Percentiles rank a stretch among this genome's conserved stretches.
Evolutionary conservation across 2,888 invertebrate genomes (phyloP).

Genomic region (Trichogramma dendrolimi): DNA sequence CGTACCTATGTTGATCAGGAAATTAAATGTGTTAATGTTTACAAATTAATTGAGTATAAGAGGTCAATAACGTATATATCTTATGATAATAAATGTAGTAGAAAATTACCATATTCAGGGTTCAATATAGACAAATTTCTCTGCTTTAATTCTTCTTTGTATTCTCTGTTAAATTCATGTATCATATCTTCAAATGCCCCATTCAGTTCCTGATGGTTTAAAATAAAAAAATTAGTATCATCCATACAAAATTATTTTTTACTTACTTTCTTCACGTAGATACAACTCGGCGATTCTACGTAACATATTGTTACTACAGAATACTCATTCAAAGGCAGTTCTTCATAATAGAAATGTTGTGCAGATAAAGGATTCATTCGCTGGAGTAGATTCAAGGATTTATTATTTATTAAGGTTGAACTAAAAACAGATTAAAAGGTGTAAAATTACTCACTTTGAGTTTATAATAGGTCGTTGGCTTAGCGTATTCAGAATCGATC

Average conservation of each 20-base stretch:
- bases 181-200: background rate
- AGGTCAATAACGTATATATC: background rate
- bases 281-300: constrained; percentile 62
- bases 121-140: constrained; percentile 47
- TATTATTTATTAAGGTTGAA: background rate
- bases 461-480: constrained; percentile 13
- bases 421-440: background rate
- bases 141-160: constrained; percentile 34
- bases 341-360: constrained; percentile 42
- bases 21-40: background rate
- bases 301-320: constrained; percentile 59
- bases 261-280: constrained; percentile 65
- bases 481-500: constrained; percentile 10
- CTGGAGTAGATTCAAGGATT: constrained; percentile 25
- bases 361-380: constrained; percentile 37
- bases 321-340: constrained; percentile 46
- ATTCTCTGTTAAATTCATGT: constrained; percentile 2
- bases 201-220: background rate
- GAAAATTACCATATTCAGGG: constrained; percentile 55
- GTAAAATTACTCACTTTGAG: constrained; percentile 11
- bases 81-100: too few species aligned
- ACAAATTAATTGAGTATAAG: background rate
- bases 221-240: background rate
- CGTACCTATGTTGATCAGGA: constrained; percentile 50
- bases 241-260: constrained; percentile 55